Evolutionary conservation across 2,797 vertebrate species (phyloP), one percentile per base, ranked within the genome.

Genomic region (Aeoliscus strigatus): DNA sequence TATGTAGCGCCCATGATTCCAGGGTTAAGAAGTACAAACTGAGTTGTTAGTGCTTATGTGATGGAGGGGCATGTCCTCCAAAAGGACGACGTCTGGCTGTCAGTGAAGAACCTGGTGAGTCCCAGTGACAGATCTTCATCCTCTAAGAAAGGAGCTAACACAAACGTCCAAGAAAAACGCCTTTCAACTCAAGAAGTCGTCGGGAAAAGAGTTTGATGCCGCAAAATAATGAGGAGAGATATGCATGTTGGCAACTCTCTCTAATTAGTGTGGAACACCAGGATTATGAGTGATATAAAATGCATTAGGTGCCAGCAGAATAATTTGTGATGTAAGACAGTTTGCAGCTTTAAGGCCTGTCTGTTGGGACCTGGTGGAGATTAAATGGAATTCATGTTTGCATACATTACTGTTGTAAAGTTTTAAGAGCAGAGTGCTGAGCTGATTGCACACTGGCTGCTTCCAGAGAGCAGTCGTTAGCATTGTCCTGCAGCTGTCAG

Each of bases 281-380:
- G 82, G 80, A 88, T 87, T 87, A 86, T 81, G 78, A 86, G 82
- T 80, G 77, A 84, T 84, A 77, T 82, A 81, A 86, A 87, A 87
- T 77, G 71, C 77, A 86, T 85, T 84, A 81, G 73, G 73, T 75
- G 66, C 70, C 70, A 55, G 67, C 65, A 35, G 76, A 71, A 70
- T 84, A 68, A 81, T 85, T 87, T 83, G 77, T 80, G 79, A 87
- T 75, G 81, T 79, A 81, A 82, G 82, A 79, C 75, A 78, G 70
- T 86, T 70, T 81, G 76, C 74, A 76, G 71, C 84, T 86, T 86
- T 85, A 85, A 83, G 84, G 77, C 78, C 66, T 77, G 82, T 58
- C 82, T 82, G 59, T 79, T 80, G 85, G 84, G 83, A 86, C 75
- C 56, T 66, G 45, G 54, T 72, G 75, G 73, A 69, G 72, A 87